Conservation (phyloP, 2,888 invertebrate genomes). For the Anarsia innoxiella region DNA sequence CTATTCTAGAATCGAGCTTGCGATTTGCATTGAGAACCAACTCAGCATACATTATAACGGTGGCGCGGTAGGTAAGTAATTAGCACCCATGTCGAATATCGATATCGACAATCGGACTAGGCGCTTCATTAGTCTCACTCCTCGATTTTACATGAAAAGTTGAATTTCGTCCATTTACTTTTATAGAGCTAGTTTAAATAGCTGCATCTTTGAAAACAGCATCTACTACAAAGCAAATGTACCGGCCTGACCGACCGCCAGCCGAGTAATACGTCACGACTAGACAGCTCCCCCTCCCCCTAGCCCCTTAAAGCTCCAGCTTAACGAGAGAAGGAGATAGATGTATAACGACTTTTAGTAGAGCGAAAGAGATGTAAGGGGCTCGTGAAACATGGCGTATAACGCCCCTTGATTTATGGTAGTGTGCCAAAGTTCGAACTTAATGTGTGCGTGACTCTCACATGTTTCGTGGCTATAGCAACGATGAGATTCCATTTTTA, state of each 20-base stretch:
- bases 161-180: constrained; percentile 10
- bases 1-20: constrained; percentile 72
- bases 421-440: constrained; percentile 71
- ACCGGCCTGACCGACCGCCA: constrained; percentile 61
- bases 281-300: constrained; percentile 66
- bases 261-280: constrained; percentile 71
- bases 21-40: constrained; percentile 70
- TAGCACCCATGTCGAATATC: constrained; percentile 48
- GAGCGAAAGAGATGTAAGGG: constrained; percentile 57
- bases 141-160: constrained; percentile 22
- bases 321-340: constrained; percentile 55
- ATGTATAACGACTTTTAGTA: constrained; percentile 38
- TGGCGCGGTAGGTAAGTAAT: constrained; percentile 57
- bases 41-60: constrained; percentile 64
- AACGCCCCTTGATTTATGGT: constrained; percentile 76
- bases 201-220: constrained; percentile 26
- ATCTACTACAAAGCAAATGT: constrained; percentile 36
- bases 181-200: constrained; percentile 12
- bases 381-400: constrained; percentile 75
- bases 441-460: constrained; percentile 61
- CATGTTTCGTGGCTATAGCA: constrained; percentile 10
- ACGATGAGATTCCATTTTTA: constrained; percentile 3
- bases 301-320: constrained; percentile 49
- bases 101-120: constrained; percentile 57
- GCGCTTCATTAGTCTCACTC: constrained; percentile 48